Base-by-base conservation (phyloP, 2,888 invertebrate genomes). In the Euclidia mi region DNA sequence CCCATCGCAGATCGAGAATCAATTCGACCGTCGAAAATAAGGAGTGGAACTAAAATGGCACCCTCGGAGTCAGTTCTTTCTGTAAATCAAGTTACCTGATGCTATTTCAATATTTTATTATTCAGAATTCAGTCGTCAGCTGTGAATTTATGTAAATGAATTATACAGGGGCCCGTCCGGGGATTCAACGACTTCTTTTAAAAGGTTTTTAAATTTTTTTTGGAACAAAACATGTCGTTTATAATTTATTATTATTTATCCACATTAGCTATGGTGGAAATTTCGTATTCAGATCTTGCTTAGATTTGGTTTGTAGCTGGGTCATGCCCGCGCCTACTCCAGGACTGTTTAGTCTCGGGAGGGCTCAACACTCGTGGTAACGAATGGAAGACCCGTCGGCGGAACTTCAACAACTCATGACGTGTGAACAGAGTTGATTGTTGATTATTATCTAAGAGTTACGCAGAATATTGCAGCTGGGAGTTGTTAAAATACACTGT, bases 1-100 rank as follows among this genome's bases (percentile, higher is more conserved):
- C 20, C 20, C 7, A 3, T 3, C 7, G 1, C 20, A 25, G 6
- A 25, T 55, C 35, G 17, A 29, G 35, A 62, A 37, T 47, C n/a
- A 52, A 61, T 65, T 52, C 18, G 29, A 12, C 34, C 28, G 29
- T 37, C 53, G 34, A 56, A 47, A 56, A 60, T 52, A 48, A 63
- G 32, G 43, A 51, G 46, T 50, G 25, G 51, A 69, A 66, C 49
- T 60, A 57, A 65, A 66, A 49, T 67, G 47, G 14, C 29, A 31
- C 10, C 43, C 28, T 15, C 41, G 15, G 38, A 58, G 49, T 49
- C 42, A 52, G 40, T 43, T 18, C 40, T 56, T 41, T 35, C 55
- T 28, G 41, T 62, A 66, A 65, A 72, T 68, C 68, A 56, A 68
- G 52, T 68, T 72, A 75, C 68, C 68, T 72, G 72, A 71, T 71